These are phyloP conservation scores for Sebastes fasciatus DNA, from an alignment of 2,113 vertebrate species.

Conservation along the genomic window DNA sequence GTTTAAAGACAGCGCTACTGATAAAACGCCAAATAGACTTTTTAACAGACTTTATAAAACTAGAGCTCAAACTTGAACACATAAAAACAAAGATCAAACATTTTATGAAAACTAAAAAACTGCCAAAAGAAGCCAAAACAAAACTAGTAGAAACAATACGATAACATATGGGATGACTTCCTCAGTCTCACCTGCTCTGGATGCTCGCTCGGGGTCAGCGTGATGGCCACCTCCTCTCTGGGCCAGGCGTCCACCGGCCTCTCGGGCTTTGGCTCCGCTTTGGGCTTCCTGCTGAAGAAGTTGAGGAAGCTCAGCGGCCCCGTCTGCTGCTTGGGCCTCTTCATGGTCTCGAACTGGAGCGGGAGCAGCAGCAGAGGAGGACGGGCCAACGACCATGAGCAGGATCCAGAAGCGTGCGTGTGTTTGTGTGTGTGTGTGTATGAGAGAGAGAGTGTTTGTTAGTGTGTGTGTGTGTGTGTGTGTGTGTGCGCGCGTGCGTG, in stretches of 20 bases:
- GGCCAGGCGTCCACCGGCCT: slow-evolving; percentile 50
- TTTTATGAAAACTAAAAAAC: background rate
- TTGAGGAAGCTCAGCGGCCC: slow-evolving; percentile 83
- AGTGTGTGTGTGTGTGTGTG: slow-evolving; percentile 1
- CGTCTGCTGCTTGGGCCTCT: slow-evolving; percentile 82
- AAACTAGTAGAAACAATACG: background rate
- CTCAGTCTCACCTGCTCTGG: slow-evolving; percentile 74
- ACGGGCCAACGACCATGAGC: slow-evolving; percentile 78
- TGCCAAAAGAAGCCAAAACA: background rate
- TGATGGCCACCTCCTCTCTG: slow-evolving; percentile 75
- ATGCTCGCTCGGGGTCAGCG: slow-evolving; percentile 77
- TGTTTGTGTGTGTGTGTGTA: background rate
- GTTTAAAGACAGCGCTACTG: background rate
- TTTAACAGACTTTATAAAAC: background rate
- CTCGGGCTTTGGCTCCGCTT: slow-evolving; percentile 76
- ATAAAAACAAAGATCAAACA: background rate
- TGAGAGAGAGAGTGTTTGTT: slow-evolving; percentile 11
- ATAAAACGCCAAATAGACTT: background rate
- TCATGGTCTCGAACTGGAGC: slow-evolving; percentile 80
- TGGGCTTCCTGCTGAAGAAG: slow-evolving; percentile 85
- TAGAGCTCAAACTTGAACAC: background rate
- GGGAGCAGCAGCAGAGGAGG: slow-evolving; percentile 63
- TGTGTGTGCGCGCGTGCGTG: slow-evolving; percentile 19
- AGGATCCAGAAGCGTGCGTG: slow-evolving; percentile 30
- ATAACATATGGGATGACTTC: background rate